A percentile compares a stretch with the other conserved stretches of the same genome.
phyloP scores from a whole-genome alignment of 2,113 vertebrate species.

The Rhinogobius similis region DNA sequence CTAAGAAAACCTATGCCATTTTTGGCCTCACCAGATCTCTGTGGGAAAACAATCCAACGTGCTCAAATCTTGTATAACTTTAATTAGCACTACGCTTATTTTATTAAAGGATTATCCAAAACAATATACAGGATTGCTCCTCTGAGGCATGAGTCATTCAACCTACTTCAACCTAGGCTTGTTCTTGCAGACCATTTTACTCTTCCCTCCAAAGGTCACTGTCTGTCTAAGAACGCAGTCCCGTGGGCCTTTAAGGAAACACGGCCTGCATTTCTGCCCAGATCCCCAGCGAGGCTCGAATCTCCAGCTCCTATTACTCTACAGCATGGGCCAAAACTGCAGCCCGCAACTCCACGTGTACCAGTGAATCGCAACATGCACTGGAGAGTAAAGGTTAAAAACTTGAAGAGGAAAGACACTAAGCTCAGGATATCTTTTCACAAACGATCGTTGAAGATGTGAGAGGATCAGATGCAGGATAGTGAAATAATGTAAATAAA shows the following conservation, averaged over 20 bases:
- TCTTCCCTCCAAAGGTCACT: neutral
- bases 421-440: slow-evolving; percentile 15
- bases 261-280: slow-evolving; percentile 23
- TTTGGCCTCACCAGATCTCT: neutral
- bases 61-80: neutral
- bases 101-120: neutral
- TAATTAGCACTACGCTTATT: neutral
- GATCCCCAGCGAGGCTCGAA: slow-evolving; percentile 52
- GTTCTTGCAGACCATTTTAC: neutral
- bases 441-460: slow-evolving; percentile 8
- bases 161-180: neutral
- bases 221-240: neutral
- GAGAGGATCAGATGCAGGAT: slow-evolving; percentile 13
- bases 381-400: neutral
- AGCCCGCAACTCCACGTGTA: slow-evolving; percentile 5
- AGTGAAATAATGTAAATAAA: slow-evolving; percentile 31
- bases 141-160: neutral
- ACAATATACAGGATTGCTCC: neutral
- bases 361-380: neutral
- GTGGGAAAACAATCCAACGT: neutral
- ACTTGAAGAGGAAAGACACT: slow-evolving; percentile 6
- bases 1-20: neutral
- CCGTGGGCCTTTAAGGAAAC: slow-evolving; percentile 33
- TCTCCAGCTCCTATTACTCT: slow-evolving; percentile 53
- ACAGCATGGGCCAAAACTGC: slow-evolving; percentile 24